phyloP scores from a whole-genome alignment of 2,797 vertebrate species.

The Neosilurus hyrtlii region DNA sequence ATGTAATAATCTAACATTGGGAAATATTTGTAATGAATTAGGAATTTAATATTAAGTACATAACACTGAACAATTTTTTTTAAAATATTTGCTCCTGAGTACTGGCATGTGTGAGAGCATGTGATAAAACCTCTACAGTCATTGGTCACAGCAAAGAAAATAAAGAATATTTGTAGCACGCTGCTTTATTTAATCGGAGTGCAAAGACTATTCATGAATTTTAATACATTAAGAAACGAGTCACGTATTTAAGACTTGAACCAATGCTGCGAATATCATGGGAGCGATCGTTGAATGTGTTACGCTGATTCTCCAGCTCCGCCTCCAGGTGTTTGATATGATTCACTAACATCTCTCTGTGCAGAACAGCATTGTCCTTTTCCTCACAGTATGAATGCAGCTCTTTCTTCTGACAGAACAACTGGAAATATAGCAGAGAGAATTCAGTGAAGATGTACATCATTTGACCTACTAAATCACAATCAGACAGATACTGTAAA shows the following conservation, averaged over 20 bases:
- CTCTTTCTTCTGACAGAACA: conserved; percentile 80
- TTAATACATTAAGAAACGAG: background rate
- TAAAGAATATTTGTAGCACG: background rate
- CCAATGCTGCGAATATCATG: conserved; percentile 80
- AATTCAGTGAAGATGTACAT: background rate
- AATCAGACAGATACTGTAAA: no score
- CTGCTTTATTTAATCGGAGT: background rate
- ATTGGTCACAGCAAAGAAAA: background rate
- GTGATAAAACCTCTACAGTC: background rate
- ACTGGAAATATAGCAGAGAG: conserved; percentile 64
- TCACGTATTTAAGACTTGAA: conserved; percentile 54
- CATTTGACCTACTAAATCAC: no score
- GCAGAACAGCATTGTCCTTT: conserved; percentile 79
- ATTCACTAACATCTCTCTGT: conserved; percentile 86
- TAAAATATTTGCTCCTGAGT: no score
- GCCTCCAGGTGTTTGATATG: conserved; percentile 83
- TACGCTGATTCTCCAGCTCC: conserved; percentile 78
- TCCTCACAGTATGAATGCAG: conserved; percentile 80
- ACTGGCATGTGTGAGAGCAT: no score
- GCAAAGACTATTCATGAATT: background rate
- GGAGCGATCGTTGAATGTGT: conserved; percentile 77
- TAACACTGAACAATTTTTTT: no score
- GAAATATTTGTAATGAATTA: no score
- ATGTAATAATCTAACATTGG: no score
- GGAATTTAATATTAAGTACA: no score